phyloP scores from a whole-genome alignment of 2,888 invertebrate genomes.

The Bhutanitis thaidina region DNA sequence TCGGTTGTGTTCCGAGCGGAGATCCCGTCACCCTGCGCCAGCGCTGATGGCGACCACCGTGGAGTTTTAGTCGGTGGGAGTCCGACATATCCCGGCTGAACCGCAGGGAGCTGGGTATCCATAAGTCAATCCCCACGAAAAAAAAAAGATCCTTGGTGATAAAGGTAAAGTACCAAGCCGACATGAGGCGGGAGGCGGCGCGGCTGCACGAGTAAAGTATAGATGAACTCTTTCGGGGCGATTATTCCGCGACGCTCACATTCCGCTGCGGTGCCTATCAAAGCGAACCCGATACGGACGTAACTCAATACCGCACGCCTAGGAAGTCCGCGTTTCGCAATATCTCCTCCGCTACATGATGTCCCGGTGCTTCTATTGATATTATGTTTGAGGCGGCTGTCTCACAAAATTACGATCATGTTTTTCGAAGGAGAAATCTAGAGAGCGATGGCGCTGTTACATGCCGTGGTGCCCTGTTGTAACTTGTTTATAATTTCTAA shows the following conservation, averaged over 20 bases:
- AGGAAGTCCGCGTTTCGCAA: conserved; percentile 55
- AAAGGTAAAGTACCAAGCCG: conserved; percentile 44
- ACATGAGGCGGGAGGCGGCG: conserved; percentile 39
- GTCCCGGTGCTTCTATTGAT: conserved; percentile 38
- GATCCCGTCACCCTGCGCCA: too few species aligned
- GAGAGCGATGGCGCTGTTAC: conserved; percentile 10
- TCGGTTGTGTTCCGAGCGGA: too few species aligned
- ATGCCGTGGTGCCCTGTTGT: background rate
- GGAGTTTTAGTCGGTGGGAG: too few species aligned
- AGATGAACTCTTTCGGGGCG: conserved; percentile 38
- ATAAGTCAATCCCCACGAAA: too few species aligned
- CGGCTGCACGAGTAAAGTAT: conserved; percentile 38
- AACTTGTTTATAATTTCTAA: conserved; percentile 3
- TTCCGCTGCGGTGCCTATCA: conserved; percentile 52
- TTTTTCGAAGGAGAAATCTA: conserved; percentile 22
- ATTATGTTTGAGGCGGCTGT: conserved; percentile 35
- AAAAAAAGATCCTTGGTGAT: conserved; percentile 32
- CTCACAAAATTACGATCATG: conserved; percentile 34
- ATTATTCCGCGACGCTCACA: conserved; percentile 40
- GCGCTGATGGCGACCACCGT: too few species aligned
- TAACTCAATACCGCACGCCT: conserved; percentile 56
- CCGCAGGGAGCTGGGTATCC: too few species aligned
- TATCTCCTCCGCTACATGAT: conserved; percentile 39
- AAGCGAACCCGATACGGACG: conserved; percentile 55
- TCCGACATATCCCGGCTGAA: too few species aligned